Evolutionary conservation across 2,113 vertebrate genomes (phyloP), one percentile per base, ranked within the genome.

Genomic region (Podarcis cretensis): DNA sequence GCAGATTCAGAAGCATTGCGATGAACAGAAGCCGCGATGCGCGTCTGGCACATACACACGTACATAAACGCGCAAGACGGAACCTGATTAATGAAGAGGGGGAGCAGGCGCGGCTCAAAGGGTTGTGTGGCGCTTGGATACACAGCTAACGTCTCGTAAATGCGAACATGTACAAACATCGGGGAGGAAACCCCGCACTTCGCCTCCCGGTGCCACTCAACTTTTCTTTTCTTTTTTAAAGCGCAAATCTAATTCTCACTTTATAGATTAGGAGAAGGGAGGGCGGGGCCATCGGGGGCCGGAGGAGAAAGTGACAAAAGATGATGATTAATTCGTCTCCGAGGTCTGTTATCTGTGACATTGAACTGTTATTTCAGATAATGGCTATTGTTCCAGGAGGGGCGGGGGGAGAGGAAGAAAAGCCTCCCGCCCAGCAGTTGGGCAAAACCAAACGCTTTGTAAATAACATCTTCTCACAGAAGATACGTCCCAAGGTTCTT

Each of bases 301-400:
- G 73, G 87, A 90, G 91, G 89, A 89, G 94, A 94, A 93, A 96
- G 75, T 97, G 97, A 96, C 97, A 97, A 95, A 96, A 97, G 96
- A 97, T 97, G 97, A 97, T 98, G 98, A 99, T 98, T 97, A 98
- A 98, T 99, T 97, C 95, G 96, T 96, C 96, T 97, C 95, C 93
- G 96, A 96, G 97, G 97, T 95, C 95, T 95, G 96, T 97, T 97
- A 97, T 98, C 97, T 97, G 94, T 98, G 98, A 98, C 98, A 98
- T 97, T 98, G 98, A 98, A 98, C 98, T 98, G 98, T 97, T 97
- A 97, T 97, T 97, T 97, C 95, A 98, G 98, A 99, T 98, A 98
- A 98, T 98, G 96, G 93, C 98, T 95, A 98, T 99, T 99, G 98
- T 99, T 98, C 97, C 94, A 96, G 92, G 87, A 74, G 25, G 77